Conservation (phyloP, 2,113 vertebrate genomes). For the Dicentrarchus labrax region DNA sequence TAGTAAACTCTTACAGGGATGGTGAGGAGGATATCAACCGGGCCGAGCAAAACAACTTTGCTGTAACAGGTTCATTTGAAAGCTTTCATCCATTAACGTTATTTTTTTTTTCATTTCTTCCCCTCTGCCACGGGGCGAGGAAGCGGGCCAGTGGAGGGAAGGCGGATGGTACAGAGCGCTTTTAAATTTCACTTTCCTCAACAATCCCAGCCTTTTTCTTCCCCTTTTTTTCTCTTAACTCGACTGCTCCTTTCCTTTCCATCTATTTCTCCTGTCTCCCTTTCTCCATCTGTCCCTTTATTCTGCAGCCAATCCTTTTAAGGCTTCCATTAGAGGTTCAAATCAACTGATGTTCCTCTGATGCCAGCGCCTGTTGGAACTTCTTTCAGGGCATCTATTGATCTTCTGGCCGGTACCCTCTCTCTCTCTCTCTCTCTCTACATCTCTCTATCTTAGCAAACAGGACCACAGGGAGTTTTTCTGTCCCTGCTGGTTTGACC, state of each 20-base stretch:
- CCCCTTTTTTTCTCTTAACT: slow-evolving; percentile 11
- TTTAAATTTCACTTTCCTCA: slow-evolving; percentile 40
- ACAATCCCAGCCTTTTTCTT: slow-evolving; percentile 13
- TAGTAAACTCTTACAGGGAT: slow-evolving; percentile 69
- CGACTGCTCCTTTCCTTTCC: slow-evolving; percentile 1
- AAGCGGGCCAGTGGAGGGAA: slow-evolving; percentile 26
- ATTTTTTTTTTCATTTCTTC: slow-evolving; percentile 43
- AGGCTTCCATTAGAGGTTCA: slow-evolving; percentile 36
- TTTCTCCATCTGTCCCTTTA: slow-evolving; percentile 29
- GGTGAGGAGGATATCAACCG: slow-evolving; percentile 56
- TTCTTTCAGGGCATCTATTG: slow-evolving; percentile 50
- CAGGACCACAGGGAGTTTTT: slow-evolving; percentile 32
- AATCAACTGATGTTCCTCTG: slow-evolving; percentile 49
- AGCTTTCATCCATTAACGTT: slow-evolving; percentile 60
- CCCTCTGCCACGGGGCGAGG: slow-evolving; percentile 39
- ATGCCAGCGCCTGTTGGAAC: slow-evolving; percentile 48
- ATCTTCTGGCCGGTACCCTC: slow-evolving; percentile 28
- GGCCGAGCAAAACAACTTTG: slow-evolving; percentile 65
- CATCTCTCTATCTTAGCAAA: slow-evolving; percentile 19
- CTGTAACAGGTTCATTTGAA: slow-evolving; percentile 66
- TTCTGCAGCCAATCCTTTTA: slow-evolving; percentile 58
- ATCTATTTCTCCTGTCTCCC: not conserved
- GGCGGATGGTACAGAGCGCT: slow-evolving; percentile 23
- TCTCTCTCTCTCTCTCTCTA: slow-evolving; percentile 1
- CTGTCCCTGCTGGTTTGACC: slow-evolving; percentile 46